Percentiles rank a stretch among this genome's conserved stretches.
Conservation (phyloP, 2,888 invertebrate genomes). For the Selenia dentaria region DNA sequence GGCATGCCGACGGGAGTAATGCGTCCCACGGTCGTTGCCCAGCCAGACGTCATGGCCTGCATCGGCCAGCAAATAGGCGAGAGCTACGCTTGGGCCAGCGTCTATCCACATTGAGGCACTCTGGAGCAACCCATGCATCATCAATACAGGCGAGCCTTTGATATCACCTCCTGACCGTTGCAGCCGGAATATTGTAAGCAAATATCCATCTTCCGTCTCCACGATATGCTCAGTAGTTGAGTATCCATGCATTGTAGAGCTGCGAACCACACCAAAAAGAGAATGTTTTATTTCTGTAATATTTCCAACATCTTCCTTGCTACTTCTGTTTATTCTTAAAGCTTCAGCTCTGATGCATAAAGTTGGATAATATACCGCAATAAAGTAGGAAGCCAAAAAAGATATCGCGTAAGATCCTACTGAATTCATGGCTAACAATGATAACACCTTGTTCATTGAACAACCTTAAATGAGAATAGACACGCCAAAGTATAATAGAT, state of each 20-base stretch:
- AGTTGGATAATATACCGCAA: neutral
- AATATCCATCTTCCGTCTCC: constrained; percentile 61
- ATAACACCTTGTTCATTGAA: too few relatives aligned
- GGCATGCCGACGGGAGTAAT: constrained; percentile 78
- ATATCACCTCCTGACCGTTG: constrained; percentile 33
- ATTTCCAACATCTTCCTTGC: neutral
- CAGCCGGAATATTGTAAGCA: constrained; percentile 57
- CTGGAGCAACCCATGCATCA: constrained; percentile 65
- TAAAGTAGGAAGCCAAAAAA: neutral
- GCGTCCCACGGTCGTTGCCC: constrained; percentile 33
- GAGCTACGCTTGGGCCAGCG: constrained; percentile 50
- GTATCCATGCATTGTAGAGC: constrained; percentile 44
- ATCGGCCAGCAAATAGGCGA: constrained; percentile 43
- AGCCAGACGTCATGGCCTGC: constrained; percentile 42
- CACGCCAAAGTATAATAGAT: too few relatives aligned
- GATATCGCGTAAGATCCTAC: neutral
- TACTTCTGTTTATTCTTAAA: neutral
- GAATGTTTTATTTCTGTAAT: neutral
- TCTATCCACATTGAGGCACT: constrained; percentile 61
- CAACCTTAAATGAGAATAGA: too few relatives aligned
- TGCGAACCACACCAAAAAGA: neutral
- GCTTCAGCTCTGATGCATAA: neutral
- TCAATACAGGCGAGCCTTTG: constrained; percentile 50
- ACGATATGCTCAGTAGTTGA: constrained; percentile 52
- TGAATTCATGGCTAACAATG: neutral